Conservation (phyloP, 2,113 vertebrate genomes). For the Syrmaticus mikado region DNA sequence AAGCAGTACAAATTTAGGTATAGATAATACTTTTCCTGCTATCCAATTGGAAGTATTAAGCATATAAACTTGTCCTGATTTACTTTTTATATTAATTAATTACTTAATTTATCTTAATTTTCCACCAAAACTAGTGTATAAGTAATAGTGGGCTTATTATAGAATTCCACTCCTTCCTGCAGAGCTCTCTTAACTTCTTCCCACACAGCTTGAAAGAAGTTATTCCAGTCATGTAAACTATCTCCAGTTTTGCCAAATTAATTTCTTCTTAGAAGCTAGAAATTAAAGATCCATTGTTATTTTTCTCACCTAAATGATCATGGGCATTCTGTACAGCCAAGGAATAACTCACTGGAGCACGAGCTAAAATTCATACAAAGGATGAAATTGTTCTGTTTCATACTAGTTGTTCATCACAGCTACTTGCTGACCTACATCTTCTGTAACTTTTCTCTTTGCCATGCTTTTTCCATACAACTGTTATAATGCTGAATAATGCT, state of each 20-base stretch:
- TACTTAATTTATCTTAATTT: not conserved
- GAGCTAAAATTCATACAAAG: not conserved
- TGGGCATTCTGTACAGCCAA: not conserved
- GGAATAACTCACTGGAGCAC: not conserved
- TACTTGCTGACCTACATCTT: not conserved
- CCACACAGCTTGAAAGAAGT: not conserved
- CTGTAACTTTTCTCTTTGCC: not conserved
- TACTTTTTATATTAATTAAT: not conserved
- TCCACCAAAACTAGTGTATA: accelerated
- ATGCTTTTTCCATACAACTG: not conserved
- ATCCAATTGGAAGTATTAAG: not conserved
- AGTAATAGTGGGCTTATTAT: not conserved
- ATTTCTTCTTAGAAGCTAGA: not conserved
- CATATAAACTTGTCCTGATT: not conserved
- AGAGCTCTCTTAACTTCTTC: not conserved
- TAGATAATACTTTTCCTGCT: not conserved
- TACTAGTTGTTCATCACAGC: not conserved
- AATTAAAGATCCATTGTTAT: not conserved
- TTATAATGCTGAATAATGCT: not conserved
- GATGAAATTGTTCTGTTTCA: not conserved
- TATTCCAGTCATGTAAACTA: not conserved
- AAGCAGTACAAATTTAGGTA: not conserved
- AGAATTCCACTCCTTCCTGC: not conserved
- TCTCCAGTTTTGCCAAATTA: not conserved
- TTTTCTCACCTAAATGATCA: not conserved